phyloP scores from a whole-genome alignment of 2,888 invertebrate genomes.

The Koerneria pararmatus region DNA sequence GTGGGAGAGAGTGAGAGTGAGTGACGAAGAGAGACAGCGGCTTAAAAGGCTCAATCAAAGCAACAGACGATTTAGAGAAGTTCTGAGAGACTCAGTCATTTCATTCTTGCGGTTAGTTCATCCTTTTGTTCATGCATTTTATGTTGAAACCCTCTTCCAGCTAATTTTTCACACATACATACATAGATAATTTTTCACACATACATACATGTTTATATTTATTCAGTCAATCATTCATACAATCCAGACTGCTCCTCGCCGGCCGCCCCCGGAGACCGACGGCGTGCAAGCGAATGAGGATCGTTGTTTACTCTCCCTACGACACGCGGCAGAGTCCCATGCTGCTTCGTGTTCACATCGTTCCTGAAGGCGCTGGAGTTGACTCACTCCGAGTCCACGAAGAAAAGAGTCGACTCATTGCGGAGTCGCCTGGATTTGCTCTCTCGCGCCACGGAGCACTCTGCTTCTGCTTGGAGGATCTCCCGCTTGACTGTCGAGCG shows the following conservation, averaged over 20 bases:
- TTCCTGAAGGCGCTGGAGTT: not conserved
- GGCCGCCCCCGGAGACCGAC: constrained; percentile 4
- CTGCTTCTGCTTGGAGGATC: constrained; percentile 11
- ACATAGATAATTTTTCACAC: too few species aligned
- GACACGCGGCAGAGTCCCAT: not conserved
- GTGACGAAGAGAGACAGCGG: too few species aligned
- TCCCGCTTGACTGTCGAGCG: not conserved
- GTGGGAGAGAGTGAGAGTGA: too few species aligned
- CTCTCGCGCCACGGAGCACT: not conserved
- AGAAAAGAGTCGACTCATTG: not conserved
- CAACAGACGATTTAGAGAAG: too few species aligned
- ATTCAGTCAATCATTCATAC: too few species aligned
- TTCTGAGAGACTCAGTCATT: too few species aligned
- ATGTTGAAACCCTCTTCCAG: too few species aligned
- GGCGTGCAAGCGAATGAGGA: constrained; percentile 1
- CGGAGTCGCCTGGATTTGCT: not conserved
- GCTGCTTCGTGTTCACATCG: constrained; percentile 2
- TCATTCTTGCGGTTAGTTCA: too few species aligned
- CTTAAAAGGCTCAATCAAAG: too few species aligned
- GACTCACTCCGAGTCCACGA: not conserved
- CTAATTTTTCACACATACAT: too few species aligned
- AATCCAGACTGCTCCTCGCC: not conserved
- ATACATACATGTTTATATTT: too few species aligned
- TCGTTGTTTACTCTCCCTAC: constrained; percentile 6
- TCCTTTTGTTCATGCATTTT: too few species aligned